These are phyloP conservation scores for Ostrea denselamellosa DNA, from an alignment of 1,140 invertebrate genomes.

Conservation along the genomic window DNA sequence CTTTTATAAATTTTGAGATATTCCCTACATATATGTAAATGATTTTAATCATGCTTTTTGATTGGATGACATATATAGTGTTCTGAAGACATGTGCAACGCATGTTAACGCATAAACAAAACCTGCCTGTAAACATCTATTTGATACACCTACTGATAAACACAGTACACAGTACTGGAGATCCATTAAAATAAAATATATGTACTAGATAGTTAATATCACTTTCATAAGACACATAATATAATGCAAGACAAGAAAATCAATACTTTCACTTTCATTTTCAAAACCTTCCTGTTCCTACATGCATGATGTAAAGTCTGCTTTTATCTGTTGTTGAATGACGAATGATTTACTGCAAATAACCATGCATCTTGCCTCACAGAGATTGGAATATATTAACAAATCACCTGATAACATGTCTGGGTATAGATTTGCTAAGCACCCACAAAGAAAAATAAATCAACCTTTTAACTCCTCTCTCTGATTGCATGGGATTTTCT, in stretches of 20 bases:
- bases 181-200: too few species aligned
- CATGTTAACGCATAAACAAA: background rate
- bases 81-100: background rate
- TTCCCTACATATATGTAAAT: background rate
- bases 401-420: too few species aligned
- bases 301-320: background rate
- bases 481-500: conserved; percentile 3
- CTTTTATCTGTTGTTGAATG: background rate
- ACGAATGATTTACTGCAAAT: background rate
- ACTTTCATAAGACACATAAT: too few species aligned
- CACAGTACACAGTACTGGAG: too few species aligned
- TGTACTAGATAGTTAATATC: too few species aligned
- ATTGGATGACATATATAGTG: conserved; percentile 28
- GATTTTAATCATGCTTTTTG: background rate
- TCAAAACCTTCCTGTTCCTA: conserved; percentile 16
- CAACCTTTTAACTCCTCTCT: conserved; percentile 53
- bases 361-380: too few species aligned
- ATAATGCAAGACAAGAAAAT: too few species aligned
- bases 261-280: conserved; percentile 21
- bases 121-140: background rate
- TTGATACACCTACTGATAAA: background rate
- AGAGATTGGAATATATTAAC: too few species aligned
- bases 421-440: too few species aligned
- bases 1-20: background rate
- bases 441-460: background rate